Evolutionary conservation across 2,888 invertebrate species (phyloP), one percentile per base, ranked within the genome.

Genomic region (Drosophila robusta): DNA sequence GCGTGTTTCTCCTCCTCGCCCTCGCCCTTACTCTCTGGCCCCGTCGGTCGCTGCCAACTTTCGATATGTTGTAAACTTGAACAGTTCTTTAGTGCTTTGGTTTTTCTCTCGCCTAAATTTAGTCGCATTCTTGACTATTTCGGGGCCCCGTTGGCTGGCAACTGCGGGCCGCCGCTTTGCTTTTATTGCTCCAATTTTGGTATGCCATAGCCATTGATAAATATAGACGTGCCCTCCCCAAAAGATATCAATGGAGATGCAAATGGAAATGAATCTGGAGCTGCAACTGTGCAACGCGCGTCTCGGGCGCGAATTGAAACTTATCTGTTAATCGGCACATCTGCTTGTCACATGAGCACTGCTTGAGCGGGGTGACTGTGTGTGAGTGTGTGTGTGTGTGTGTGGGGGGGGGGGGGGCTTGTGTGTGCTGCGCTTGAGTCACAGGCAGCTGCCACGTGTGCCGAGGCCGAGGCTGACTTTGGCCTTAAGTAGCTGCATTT

Each of bases 281-380:
- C 45, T 34, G 46, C 22, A 39, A 29, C 22, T 66, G 41, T 44
- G 44, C 44, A 26, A 36, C 32, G 36, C 38, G 47, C 24, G 54
- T 65, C 57, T 49, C 26, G 49, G 69, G 64, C 61, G 66, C 58
- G 62, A 78, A 84, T 80, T 78, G 81, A 84, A 87, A 87, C 66
- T 75, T 87, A 89, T 87, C 86, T 87, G 88, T 87, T 89, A 79
- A 89, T 87, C 85, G 82, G 74, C 85, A 81, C 85, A 86, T 86
- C 88, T 86, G 85, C 56, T 82, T 89, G 85, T 89, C 89, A 85
- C 86, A 87, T 87, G 89, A 82, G 50, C 62, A 63, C 9, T 44
- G 54, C 41, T 39, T 41, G 12, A 12, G 7, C 26, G 7, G 36
- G 26, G 2, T 14, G 11, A 12, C 16, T 4, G 18, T 29, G 18